Base-by-base conservation (phyloP, 2,113 vertebrate genomes). In the Pholis gunnellus region DNA sequence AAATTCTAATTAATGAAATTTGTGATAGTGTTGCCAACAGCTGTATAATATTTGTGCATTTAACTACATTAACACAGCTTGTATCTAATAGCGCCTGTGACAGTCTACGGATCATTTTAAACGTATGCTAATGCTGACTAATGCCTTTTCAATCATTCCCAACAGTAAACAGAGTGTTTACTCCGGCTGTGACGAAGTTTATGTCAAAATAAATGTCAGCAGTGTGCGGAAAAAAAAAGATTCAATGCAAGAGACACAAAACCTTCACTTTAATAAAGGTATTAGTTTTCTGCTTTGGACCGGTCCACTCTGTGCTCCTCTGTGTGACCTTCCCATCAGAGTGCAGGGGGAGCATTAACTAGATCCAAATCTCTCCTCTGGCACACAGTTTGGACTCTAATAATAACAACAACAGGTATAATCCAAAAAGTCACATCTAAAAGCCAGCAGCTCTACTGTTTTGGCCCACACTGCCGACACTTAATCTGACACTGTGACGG, bases 351-450 rank as follows among this genome's bases (percentile, higher is more conserved):
- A 83, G 69, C 15, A 18, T 70, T 76, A 78, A 81, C 44, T 42
- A 74, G 81, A 88, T 69, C 66, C 57, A 84, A 82, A 88, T 85
- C 85, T 87, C 87, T 76, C 25, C 44, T 72, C 66, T 56, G 70
- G 65, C 60, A 38, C 72, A 76, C 31, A 31, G 60, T 48, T 80
- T 57, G 56, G 71, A 57, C 31, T 31, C 65, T 81, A 42, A 29
- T 34, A 34, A 40, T 44, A 56, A 44, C 54, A 56, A 44, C 54
- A 48, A 36, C 63, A 75, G 40, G 63, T 85, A 44, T 52, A 87
- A 85, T 90, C 81, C 54, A 54, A 27, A 31, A 50, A 78, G 84
- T 79, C 79, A 76, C 81, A 90, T 86, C 77, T 89, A 81, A 90
- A 70, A 83, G n/a, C n/a, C 17, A 61, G 69, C 68, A 75, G 66